phyloP scores from a whole-genome alignment of 2,113 vertebrate species.

The Plectropomus leopardus region DNA sequence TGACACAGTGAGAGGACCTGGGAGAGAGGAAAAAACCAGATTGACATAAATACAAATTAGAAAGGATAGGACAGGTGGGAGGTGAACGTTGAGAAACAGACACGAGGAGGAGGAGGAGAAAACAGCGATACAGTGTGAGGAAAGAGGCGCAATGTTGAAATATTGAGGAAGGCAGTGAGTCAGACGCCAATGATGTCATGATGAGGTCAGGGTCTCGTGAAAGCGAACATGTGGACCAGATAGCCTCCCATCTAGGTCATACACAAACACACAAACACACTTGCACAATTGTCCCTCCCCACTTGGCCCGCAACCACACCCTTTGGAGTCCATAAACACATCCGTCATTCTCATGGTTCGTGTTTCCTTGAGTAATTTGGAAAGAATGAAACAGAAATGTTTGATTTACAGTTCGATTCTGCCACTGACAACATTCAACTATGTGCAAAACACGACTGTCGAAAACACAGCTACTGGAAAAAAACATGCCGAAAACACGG shows the following conservation, averaged over 20 bases:
- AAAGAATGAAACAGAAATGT: conserved; percentile 46
- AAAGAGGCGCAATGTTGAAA: conserved; percentile 48
- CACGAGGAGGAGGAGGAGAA: conserved; percentile 18
- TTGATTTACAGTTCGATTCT: conserved; percentile 24
- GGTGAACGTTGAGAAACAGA: conserved; percentile 27
- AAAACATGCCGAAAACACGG: conserved; percentile 5
- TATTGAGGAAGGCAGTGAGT: conserved; percentile 56
- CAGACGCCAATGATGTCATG: conserved; percentile 65
- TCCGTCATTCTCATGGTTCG: conserved; percentile 47
- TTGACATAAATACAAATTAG: conserved; percentile 20
- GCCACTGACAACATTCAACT: conserved; percentile 15
- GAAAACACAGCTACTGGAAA: background rate
- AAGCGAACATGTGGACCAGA: conserved; percentile 59
- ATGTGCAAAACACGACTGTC: conserved; percentile 5
- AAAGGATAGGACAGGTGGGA: conserved; percentile 5
- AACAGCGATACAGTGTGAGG: conserved; percentile 3
- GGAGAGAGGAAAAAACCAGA: conserved; percentile 32
- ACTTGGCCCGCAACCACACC: conserved; percentile 60
- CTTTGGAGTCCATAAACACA: conserved; percentile 52
- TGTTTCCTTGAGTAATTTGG: conserved; percentile 38
- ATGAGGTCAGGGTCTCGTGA: conserved; percentile 75
- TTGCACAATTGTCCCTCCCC: conserved; percentile 33
- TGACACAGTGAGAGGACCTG: conserved; percentile 76
- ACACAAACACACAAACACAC: conserved; percentile 50
- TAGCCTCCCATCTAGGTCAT: conserved; percentile 68